Base-by-base conservation (phyloP, 2,888 invertebrate genomes). In the Sycophila texana region DNA sequence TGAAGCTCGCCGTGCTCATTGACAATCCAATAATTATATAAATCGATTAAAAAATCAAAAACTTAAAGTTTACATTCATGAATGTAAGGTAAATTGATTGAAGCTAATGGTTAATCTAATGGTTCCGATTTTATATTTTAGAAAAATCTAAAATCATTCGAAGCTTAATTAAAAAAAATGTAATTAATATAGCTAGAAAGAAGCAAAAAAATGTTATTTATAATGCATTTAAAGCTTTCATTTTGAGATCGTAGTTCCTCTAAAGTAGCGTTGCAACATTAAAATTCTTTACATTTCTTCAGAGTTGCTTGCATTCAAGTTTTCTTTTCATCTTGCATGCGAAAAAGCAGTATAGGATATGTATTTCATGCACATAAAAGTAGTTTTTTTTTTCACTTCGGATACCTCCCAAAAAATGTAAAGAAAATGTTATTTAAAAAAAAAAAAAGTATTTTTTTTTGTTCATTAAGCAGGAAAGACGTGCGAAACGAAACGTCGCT, bases 401-500 rank as follows among this genome's bases (percentile, higher is more conserved):
- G 7, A 10, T 14, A 20, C 18, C 53, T 4, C 26, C 47, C 60
- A 77, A 66, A 60, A 67, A 72, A 49, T 26, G 57, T 13, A 68
- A 30, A 51, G 60, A 55, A 47, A 18, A 10, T n/a, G 13, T 70
- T 7, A 47, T n/a, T 58, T 51, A 16, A 58, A 71, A 79, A 74
- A 73, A 51, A 73, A 2, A 47, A 20, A 67, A 18, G 49, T 57
- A 65, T 57, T 47, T 60, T 57, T 79, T 65, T 39, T 39, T 39
- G 7, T 10, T 39, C 39, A 39, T 39, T 2, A 80, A 80, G 77
- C 77, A 71, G 47, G 63, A 76, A 68, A 77, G 68, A 77, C 80
- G 72, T 80, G 80, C 77, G 80, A 80, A 77, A 74, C 22, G 65
- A 71, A 66, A 20, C 18, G 47, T 77, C 75, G 72, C 65, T 67